Evolutionary conservation across 2,888 invertebrate species (phyloP).

Genomic region (Phytoseiulus persimilis): DNA sequence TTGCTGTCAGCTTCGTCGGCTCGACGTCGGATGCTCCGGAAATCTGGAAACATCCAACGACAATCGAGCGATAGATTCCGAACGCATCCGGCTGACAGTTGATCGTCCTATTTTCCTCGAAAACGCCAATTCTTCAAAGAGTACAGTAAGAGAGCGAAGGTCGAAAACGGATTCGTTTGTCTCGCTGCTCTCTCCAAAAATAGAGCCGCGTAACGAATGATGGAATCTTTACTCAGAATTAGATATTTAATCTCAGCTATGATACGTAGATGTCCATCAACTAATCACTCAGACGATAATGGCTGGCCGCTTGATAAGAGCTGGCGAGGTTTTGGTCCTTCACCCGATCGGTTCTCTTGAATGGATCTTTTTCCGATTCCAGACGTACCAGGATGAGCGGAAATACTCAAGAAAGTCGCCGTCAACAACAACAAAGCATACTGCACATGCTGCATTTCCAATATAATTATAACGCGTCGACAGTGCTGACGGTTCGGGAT

Average conservation of each 20-base stretch:
- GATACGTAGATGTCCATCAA: background rate
- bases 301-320: background rate
- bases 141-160: background rate
- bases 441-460: slow-evolving; percentile 61
- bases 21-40: background rate
- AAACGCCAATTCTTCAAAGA: background rate
- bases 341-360: no score
- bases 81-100: no score
- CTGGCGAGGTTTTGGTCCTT: background rate
- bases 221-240: background rate
- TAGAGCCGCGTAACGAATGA: background rate
- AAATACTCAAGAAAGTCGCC: slow-evolving; percentile 41
- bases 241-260: background rate
- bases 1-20: background rate
- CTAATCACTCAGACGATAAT: background rate
- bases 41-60: background rate
- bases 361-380: background rate
- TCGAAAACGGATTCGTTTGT: background rate
- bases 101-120: no score
- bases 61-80: no score
- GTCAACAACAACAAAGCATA: slow-evolving; percentile 47
- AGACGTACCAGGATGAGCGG: background rate
- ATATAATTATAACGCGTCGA: slow-evolving; percentile 53
- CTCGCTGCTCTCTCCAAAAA: background rate
- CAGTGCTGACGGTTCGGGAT: slow-evolving; percentile 66